phyloP scores from a whole-genome alignment of 2,888 invertebrate genomes.

The Nycteola revayana region DNA sequence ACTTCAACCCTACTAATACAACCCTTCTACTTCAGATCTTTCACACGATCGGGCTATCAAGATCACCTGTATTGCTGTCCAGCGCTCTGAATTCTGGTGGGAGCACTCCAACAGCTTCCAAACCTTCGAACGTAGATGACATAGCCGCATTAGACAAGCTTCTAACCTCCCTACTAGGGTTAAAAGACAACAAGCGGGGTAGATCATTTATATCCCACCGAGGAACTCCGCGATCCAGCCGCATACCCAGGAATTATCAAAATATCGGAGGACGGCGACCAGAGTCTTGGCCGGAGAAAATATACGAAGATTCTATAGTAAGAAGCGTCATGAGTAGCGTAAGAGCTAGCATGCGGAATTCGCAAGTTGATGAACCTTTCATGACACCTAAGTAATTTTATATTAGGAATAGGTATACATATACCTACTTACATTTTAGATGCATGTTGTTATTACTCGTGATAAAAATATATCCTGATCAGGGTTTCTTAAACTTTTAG shows the following conservation, averaged over 20 bases:
- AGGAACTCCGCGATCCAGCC: slow-evolving; percentile 61
- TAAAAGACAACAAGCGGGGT: slow-evolving; percentile 55
- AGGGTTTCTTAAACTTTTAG: no score
- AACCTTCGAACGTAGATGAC: slow-evolving; percentile 76
- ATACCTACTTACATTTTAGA: no score
- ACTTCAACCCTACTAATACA: slow-evolving; percentile 6
- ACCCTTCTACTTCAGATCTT: slow-evolving; percentile 46
- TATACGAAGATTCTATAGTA: slow-evolving; percentile 68
- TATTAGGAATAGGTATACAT: no score
- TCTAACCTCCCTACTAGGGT: slow-evolving; percentile 82
- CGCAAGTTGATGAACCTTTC: slow-evolving; percentile 63
- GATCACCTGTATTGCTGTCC: slow-evolving; percentile 53
- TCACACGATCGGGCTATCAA: slow-evolving; percentile 60
- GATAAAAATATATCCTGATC: no score
- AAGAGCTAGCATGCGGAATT: slow-evolving; percentile 54
- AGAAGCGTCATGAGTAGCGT: slow-evolving; percentile 64
- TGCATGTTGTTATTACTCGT: no score
- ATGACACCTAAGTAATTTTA: slow-evolving; percentile 58
- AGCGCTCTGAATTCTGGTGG: slow-evolving; percentile 54
- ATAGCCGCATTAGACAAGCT: slow-evolving; percentile 84
- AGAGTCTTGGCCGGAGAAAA: slow-evolving; percentile 71
- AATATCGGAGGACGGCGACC: slow-evolving; percentile 43
- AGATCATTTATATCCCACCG: slow-evolving; percentile 61
- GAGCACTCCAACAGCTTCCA: slow-evolving; percentile 47
- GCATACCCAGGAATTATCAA: slow-evolving; percentile 48